Evolutionary conservation across 2,888 invertebrate species (phyloP), one percentile per base, ranked within the genome.

Genomic region (Drosophila diplacantha): DNA sequence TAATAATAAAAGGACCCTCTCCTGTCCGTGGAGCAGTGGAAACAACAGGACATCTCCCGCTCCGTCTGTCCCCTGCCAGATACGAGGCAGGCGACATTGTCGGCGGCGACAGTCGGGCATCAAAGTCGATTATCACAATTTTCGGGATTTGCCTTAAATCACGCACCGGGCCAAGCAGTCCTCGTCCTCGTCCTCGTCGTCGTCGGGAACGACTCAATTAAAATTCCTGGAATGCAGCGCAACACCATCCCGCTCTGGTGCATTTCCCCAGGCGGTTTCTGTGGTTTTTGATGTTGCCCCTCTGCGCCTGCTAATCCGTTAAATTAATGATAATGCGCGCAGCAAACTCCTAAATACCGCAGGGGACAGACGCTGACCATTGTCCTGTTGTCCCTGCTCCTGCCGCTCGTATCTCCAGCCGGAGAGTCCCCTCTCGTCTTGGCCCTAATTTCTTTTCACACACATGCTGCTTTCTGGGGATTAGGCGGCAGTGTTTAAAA

Each of bases 281-380:
- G 57, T 57, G 47, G 56, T 68, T 55, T 60, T 43, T 67, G 65
- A 46, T 43, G 72, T 63, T 43, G 52, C 66, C 52, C 65, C 58
- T 22, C 58, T 58, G 37, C 57, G 14, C 16, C 54, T 60, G 60
- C 62, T 84, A 84, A 84, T 84, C 85, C 73, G 69, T 67, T 57
- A 82, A 85, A 84, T 84, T 81, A 81, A 85, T 82, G 84, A 77
- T 85, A 77, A 72, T 73, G 69, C 76, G 78, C 81, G 78, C 73
- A 61, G 44, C 58, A 62, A 54, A 63, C 55, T 73, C 76, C 66
- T 79, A 75, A 69, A 75, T 71, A 58, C 51, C 41, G 35, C 26
- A 20, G 43, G 67, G 12, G 12, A 43, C 49, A 53, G 38, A 43
- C 34, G 47, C 39, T 57, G 57, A 34, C 58, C 57, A 57, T 60